phyloP scores from a whole-genome alignment of 2,888 invertebrate genomes.

The Steinernema carpocapsae region DNA sequence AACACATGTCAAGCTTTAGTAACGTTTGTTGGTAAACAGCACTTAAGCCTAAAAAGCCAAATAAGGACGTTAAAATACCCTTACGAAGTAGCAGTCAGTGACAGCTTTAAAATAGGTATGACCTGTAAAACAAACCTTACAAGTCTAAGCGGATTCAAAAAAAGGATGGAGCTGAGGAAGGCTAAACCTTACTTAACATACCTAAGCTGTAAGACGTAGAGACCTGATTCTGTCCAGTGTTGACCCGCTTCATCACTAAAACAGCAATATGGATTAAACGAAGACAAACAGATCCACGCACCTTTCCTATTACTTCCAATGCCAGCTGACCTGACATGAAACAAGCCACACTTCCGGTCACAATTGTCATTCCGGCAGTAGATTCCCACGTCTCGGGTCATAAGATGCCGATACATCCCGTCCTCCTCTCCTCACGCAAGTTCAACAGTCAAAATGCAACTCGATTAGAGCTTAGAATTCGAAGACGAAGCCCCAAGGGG shows the following conservation, averaged over 20 bases:
- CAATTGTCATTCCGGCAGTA: slow-evolving; percentile 21
- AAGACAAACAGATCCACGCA: neutral
- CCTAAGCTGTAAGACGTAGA: neutral
- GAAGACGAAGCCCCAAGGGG: neutral
- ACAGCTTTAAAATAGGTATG: no score
- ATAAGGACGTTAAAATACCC: no score
- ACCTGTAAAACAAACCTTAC: no score
- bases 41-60: no score
- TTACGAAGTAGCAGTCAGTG: no score
- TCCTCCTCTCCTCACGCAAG: neutral
- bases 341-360: slow-evolving; percentile 4
- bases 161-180: no score
- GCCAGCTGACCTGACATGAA: slow-evolving; percentile 26
- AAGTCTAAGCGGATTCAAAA: no score
- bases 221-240: neutral
- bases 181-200: neutral
- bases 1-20: no score
- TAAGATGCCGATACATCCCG: slow-evolving; percentile 24
- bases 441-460: neutral
- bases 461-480: no score
- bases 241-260: neutral
- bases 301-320: neutral
- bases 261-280: no score
- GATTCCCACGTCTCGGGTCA: slow-evolving; percentile 29
- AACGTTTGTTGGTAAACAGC: no score